phyloP scores from a whole-genome alignment of 2,113 vertebrate genomes.

The Lipotes vexillifer region DNA sequence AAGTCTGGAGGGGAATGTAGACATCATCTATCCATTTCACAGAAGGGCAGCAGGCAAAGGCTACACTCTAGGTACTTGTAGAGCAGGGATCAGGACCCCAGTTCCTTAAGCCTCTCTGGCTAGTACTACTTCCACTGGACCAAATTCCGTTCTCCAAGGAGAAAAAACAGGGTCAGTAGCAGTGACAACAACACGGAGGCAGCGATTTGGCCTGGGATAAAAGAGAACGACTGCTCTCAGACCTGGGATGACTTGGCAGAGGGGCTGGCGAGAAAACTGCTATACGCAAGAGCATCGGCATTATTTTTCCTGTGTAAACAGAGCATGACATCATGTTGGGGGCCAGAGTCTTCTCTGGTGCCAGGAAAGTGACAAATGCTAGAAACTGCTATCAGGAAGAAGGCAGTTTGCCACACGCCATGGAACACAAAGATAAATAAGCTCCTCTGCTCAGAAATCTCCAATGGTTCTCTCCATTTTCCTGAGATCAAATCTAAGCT shows the following conservation, averaged over 20 bases:
- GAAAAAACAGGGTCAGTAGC: not conserved
- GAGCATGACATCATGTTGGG: slow-evolving; percentile 24
- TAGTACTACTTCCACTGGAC: not conserved
- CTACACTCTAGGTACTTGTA: not conserved
- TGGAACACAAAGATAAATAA: not conserved
- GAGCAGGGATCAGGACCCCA: not conserved
- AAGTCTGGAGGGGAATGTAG: not conserved
- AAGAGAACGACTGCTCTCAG: slow-evolving; percentile 32
- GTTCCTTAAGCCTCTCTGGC: not conserved
- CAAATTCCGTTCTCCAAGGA: not conserved
- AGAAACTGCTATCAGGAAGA: slow-evolving; percentile 15
- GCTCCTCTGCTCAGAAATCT: not conserved
- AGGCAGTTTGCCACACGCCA: not conserved
- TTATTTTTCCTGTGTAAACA: slow-evolving; percentile 47
- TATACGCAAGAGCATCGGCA: not conserved
- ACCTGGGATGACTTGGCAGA: slow-evolving; percentile 29
- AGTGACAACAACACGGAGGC: not conserved
- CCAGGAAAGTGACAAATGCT: slow-evolving; percentile 47
- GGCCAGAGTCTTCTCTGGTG: slow-evolving; percentile 13
- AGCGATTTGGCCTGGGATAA: slow-evolving; percentile 36
- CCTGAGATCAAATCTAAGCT: not conserved
- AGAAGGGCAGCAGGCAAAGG: not conserved
- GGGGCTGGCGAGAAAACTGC: not conserved
- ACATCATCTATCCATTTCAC: not conserved
- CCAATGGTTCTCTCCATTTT: not conserved